Evolutionary conservation across 2,113 vertebrate genomes (phyloP), one percentile per base, ranked within the genome.

Genomic region (Actinemys pallida): DNA sequence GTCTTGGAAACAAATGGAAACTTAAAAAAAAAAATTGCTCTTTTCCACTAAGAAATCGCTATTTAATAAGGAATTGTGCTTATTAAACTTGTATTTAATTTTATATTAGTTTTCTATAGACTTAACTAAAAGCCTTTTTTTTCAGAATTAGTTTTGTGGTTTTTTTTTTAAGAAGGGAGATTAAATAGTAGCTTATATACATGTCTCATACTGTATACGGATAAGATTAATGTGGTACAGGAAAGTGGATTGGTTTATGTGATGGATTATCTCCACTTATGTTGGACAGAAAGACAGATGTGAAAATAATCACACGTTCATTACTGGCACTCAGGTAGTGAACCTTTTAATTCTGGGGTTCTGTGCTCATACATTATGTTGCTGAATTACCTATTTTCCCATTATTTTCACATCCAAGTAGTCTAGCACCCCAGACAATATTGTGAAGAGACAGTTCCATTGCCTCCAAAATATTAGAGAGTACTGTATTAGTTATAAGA

Each of bases 1-100:
- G 24, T 91, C 65, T 0, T 35, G 29, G 50, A 82, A 89, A 54
- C 6, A 56, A 92, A 83, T 76, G 56, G 53, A 56, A 57, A 19
- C 24, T 39, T 84, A 72, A 53, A 57, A 84, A 49, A 84, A 84
- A 83, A 42, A 2, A 84, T 85, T 85, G 50, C 39, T 22, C 42
- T 82, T 89, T 93, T 90, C 62, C 59, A 45, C 16, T 29, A 81
- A 80, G 76, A 80, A 72, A 54, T 81, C 50, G 20, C 50, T 50
- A 17, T 86, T 12, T 79, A 50, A 76, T 81, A 91, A 75, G 35
- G 45, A 86, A 88, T n/a, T 79, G 7, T 2, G 1, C 59, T 93
- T 88, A 59, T 86, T 96, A 94, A 91, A 97, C 5, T 75, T 85
- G 86, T 92, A 31, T 69, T 84, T 93, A 56, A 93, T 96, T 90